Percentiles rank a stretch among this genome's conserved stretches.
Conservation (phyloP, 2,797 vertebrate species). For the Megaceryle alcyon region DNA sequence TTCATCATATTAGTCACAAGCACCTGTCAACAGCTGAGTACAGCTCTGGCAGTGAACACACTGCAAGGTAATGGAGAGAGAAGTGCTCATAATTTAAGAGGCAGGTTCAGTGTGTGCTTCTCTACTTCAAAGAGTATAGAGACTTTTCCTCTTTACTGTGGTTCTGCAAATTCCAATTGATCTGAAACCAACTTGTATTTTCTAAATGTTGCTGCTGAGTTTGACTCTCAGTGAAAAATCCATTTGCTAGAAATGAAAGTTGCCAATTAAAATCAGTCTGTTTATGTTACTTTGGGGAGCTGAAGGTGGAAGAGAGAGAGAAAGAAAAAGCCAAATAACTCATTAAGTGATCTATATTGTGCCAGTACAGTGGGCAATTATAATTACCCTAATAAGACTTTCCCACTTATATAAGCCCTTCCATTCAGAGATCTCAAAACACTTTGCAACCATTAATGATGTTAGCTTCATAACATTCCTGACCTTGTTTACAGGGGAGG, state of each 20-base stretch:
- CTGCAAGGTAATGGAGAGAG: not conserved
- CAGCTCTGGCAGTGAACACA: not conserved
- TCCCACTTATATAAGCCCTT: constrained; percentile 36
- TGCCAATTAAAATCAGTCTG: constrained; percentile 52
- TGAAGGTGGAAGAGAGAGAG: not conserved
- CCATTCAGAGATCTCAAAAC: constrained; percentile 45
- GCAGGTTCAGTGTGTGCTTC: not conserved
- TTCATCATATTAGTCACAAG: not conserved
- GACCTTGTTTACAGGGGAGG: constrained; percentile 33
- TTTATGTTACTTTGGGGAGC: constrained; percentile 41
- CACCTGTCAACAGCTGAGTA: not conserved
- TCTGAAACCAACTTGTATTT: not conserved
- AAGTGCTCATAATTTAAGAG: not conserved
- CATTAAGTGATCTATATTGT: constrained; percentile 55
- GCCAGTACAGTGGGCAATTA: constrained; percentile 22
- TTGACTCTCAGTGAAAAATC: constrained; percentile 5
- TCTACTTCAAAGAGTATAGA: not conserved
- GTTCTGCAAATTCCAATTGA: not conserved
- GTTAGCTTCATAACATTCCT: constrained; percentile 36
- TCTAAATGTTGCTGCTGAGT: not conserved
- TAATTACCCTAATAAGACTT: constrained; percentile 56
- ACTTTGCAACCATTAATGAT: constrained; percentile 54
- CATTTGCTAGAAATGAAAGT: constrained; percentile 23
- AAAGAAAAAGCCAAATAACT: constrained; percentile 54
- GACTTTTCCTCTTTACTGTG: not conserved